These are phyloP conservation scores for Taphrorychus bicolor DNA, from an alignment of 2,888 invertebrate species.

Conservation along the genomic window DNA sequence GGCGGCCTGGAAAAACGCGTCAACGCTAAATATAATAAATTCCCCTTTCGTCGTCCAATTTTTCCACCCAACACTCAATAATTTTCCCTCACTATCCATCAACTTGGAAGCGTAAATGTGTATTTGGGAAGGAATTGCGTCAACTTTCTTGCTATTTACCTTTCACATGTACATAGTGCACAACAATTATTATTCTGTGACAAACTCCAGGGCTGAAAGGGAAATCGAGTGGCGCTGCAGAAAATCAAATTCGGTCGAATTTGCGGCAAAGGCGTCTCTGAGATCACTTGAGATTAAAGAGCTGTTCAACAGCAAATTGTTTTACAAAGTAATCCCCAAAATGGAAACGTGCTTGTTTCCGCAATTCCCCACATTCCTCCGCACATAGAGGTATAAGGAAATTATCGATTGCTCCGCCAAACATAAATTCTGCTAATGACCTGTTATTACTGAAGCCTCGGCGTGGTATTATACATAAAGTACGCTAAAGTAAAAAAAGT, in stretches of 20 bases:
- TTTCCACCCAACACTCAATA: background rate
- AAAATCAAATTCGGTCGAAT: background rate
- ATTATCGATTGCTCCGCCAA: background rate
- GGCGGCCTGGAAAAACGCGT: background rate
- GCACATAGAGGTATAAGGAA: too few species aligned
- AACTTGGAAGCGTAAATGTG: background rate
- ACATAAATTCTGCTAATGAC: background rate
- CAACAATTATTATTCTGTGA: background rate
- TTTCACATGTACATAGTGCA: background rate
- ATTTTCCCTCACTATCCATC: background rate
- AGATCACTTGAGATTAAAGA: background rate
- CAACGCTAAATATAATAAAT: constrained; percentile 1
- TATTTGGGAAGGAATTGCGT: background rate
- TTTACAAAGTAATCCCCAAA: background rate
- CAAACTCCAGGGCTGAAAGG: background rate
- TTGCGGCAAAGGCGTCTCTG: background rate
- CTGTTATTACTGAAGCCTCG: background rate
- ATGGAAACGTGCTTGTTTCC: background rate
- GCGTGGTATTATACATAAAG: background rate
- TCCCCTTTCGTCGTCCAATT: background rate
- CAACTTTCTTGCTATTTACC: background rate
- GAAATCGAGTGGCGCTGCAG: background rate
- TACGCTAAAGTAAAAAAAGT: background rate
- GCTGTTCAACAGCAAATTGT: background rate
- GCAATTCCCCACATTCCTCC: background rate